Base-by-base conservation (phyloP, 2,113 vertebrate species). In the Phaethornis superciliosus region DNA sequence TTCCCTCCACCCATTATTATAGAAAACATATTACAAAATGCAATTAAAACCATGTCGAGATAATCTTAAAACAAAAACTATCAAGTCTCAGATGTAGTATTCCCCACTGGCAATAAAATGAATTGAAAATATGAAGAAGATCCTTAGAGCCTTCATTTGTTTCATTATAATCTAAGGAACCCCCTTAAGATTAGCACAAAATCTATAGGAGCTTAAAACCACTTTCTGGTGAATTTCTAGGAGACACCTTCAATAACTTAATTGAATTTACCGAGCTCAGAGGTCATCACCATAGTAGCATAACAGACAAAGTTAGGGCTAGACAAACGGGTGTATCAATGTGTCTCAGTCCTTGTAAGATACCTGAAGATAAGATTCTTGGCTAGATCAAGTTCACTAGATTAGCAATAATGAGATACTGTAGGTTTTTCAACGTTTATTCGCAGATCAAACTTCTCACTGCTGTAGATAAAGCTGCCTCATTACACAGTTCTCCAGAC, bases 391-490 rank as follows among this genome's bases (percentile, higher is more conserved):
- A 96, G 96, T 64, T 65, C 79, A 55, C 65, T 77, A 52, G 60
- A 67, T 96, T 47, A 80, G 86, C 85, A 89, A 44, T 92, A 90
- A 94, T 22, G 58, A 91, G 47, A n/a, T 20, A 64, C 79, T 92
- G 76, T 28, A 65, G 63, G 81, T 42, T 64, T 72, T 91, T 72
- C 89, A 85, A 42, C 60, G 69, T 81, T 49, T 92, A 91, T 94
- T 96, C 58, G 17, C 91, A 60, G 40, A 68, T 62, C 51, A 67
- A 56, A 88, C 95, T 97, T 82, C 93, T 94, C 47, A 44, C 60
- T 60, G 64, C 96, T 77, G 83, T 24, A 71, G 67, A 90, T 89
- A 97, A 94, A 96, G 85, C 92, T 94, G 92, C 86, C 88, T 96
- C 96, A 95, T 96, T 91, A 94, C 89, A 86, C 84, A 81, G 80